Base-by-base conservation (phyloP, 2,888 invertebrate species). In the Anarsia innoxiella region DNA sequence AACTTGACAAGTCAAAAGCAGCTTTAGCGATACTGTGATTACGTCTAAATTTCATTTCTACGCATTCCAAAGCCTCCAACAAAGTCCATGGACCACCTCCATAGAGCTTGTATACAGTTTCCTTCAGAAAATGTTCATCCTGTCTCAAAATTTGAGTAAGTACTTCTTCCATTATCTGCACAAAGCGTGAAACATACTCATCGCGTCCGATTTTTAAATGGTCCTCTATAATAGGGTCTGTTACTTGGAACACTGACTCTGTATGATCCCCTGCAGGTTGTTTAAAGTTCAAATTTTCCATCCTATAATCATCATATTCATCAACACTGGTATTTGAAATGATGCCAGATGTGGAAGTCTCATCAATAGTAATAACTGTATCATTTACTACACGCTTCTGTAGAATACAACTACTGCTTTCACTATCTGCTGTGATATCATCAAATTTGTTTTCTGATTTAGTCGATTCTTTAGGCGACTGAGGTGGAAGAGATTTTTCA, bases 151-250 rank as follows among this genome's bases (percentile, higher is more conserved):
- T 53, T 40, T 70, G 66, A 19, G 63, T 59, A 15, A 83, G 45
- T 5, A 60, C 70, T 39, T 80, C 77, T 49, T 80, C 80, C 78
- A 84, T 80, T 56, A 78, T 74, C 53, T 80, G 77, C 10, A 66
- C 51, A 44, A 75, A 80, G 38, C 75, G 64, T 16, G 72, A 71
- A 4, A 79, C 52, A 76, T 76, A 83, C 48, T 80, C 79, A 23
- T 82, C 78, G 23, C 56, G 52, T 44, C 69, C 64, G 26, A 46
- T 53, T 48, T 31, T 59, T 23, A 83, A 59, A 48, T 54, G 52
- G 3, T 75, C 63, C 31, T 67, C 63, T 72, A 78, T 76, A 12
- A 15, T 41, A 23, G 51, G 41, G 41, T 53, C 55, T 4, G 57
- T 63, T 5, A 80, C 48, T 53, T 62, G 54, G 49, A 68, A 75